Conservation (phyloP, 2,888 invertebrate genomes). For the Plutella xylostella region DNA sequence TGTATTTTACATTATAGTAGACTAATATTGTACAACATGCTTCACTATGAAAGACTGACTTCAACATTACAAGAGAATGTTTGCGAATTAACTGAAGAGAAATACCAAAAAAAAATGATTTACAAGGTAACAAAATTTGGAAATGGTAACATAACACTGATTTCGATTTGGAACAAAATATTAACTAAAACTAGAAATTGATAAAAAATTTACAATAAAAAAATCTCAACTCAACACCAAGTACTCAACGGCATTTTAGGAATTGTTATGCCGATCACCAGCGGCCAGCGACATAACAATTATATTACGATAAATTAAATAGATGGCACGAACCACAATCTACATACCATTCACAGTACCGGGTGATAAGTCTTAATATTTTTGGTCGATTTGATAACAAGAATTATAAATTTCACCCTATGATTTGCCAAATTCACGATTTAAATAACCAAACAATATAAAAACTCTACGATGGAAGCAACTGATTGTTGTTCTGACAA, state of each 20-base stretch:
- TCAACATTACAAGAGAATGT: constrained; percentile 16
- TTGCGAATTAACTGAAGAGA: neutral
- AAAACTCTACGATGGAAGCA: constrained; percentile 64
- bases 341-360: constrained; percentile 49
- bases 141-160: constrained; percentile 42
- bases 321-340: constrained; percentile 66
- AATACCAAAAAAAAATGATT: constrained; percentile 23
- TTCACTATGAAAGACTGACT: constrained; percentile 57
- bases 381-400: constrained; percentile 35
- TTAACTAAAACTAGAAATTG: constrained; percentile 32
- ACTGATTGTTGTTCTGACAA: constrained; percentile 46
- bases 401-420: constrained; percentile 41
- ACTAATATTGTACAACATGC: constrained; percentile 63
- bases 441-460: constrained; percentile 47
- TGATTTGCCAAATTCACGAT: constrained; percentile 37
- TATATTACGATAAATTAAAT: constrained; percentile 60
- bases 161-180: constrained; percentile 36
- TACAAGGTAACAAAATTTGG: constrained; percentile 32
- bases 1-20: constrained; percentile 49
- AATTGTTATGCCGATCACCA: constrained; percentile 42
- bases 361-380: constrained; percentile 50
- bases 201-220: constrained; percentile 38
- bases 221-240: constrained; percentile 49
- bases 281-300: constrained; percentile 39
- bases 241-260: constrained; percentile 57